Percentiles rank a stretch among this genome's conserved stretches.
Conservation (phyloP, 1,140 invertebrate species). For the Temnothorax nylanderi region DNA sequence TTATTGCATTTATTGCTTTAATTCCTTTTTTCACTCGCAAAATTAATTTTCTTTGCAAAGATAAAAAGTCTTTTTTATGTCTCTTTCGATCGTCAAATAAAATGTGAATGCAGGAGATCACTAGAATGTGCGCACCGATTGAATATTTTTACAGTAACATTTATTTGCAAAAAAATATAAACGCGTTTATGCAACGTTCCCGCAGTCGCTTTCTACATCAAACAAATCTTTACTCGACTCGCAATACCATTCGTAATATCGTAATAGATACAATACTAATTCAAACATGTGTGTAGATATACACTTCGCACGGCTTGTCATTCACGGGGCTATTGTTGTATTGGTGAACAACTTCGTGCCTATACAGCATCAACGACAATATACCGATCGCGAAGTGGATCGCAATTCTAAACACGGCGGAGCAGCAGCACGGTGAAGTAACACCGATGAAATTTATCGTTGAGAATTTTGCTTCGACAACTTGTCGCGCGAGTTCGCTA, state of each 20-base stretch:
- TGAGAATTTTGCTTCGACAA: constrained; percentile 33
- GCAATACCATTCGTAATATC: neutral
- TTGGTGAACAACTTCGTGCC: neutral
- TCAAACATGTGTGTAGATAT: neutral
- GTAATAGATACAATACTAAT: neutral
- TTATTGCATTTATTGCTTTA: neutral
- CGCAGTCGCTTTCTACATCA: neutral
- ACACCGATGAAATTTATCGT: constrained; percentile 32
- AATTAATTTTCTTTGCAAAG: neutral
- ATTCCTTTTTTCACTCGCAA: neutral
- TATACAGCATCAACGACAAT: too few relatives aligned
- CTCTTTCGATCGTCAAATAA: neutral
- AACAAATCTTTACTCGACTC: neutral
- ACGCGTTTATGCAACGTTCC: neutral
- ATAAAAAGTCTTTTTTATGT: neutral
- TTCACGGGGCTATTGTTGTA: neutral
- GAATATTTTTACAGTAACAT: neutral
- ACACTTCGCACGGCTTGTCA: neutral
- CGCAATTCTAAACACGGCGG: neutral
- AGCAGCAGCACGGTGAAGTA: neutral
- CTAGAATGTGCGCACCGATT: neutral
- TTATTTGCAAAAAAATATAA: neutral
- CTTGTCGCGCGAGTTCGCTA: constrained; percentile 38
- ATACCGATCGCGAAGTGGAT: neutral
- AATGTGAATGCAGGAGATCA: neutral